Conservation (phyloP, 2,888 invertebrate species). For the Cecidostiba fungosa region DNA sequence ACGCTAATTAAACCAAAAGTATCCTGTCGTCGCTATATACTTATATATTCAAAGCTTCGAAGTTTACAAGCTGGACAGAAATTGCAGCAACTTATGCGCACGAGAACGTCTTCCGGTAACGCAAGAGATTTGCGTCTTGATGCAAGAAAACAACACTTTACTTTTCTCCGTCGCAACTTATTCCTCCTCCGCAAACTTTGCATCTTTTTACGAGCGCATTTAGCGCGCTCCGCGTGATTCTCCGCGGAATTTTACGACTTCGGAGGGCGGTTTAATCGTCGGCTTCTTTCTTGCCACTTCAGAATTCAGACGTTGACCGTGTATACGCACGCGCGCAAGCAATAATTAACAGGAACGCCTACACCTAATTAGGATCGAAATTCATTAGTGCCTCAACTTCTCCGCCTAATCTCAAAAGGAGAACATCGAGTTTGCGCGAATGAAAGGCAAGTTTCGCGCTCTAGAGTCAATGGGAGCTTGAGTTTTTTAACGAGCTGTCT, state of each 20-base stretch:
- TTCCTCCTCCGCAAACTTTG: constrained; percentile 4
- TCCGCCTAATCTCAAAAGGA: background rate
- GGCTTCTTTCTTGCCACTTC: background rate
- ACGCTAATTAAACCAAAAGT: background rate
- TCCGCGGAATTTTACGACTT: background rate
- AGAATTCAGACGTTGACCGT: background rate
- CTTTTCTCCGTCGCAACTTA: background rate
- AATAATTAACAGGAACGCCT: constrained; percentile 10
- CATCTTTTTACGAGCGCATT: constrained; percentile 3
- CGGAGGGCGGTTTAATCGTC: background rate
- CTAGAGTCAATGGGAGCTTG: background rate
- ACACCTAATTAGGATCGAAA: constrained; percentile 52
- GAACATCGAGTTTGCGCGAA: background rate
- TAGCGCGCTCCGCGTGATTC: background rate
- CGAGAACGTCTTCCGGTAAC: background rate
- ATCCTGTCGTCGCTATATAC: too few relatives aligned
- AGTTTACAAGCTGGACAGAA: background rate
- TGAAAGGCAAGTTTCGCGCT: background rate
- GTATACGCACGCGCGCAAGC: background rate
- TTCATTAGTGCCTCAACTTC: constrained; percentile 40
- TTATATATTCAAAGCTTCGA: background rate
- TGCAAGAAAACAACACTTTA: background rate
- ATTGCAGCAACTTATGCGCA: background rate
- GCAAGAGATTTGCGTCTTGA: background rate
- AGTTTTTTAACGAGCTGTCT: constrained; percentile 17